Evolutionary conservation across 2,797 vertebrate species (phyloP).

Genomic region (Falco rusticolus): DNA sequence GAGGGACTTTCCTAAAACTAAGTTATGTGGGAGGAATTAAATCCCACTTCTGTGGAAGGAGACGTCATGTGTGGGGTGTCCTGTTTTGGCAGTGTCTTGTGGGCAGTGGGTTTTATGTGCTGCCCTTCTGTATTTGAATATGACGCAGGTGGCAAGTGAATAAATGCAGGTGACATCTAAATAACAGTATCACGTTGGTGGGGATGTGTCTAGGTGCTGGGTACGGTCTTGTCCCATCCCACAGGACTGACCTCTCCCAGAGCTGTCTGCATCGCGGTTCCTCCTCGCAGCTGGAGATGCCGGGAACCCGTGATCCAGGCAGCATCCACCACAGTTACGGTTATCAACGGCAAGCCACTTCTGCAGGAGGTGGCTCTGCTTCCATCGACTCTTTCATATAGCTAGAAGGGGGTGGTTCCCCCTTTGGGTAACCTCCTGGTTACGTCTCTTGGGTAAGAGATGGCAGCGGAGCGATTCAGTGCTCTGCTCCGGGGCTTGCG

Average conservation of each 20-base stretch:
- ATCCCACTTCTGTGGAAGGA: not conserved
- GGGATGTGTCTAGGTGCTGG: not conserved
- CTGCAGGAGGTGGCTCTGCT: not conserved
- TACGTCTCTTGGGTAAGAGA: not conserved
- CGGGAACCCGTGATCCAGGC: accelerated
- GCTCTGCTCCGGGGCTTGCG: not conserved
- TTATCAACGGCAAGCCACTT: not conserved
- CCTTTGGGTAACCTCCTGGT: not conserved
- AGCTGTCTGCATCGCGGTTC: accelerated
- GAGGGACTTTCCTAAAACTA: not conserved
- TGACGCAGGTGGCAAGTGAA: not conserved
- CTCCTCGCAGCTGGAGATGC: not conserved
- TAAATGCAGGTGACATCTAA: not conserved
- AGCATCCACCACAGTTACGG: no score
- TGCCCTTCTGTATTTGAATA: not conserved
- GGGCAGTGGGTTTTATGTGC: not conserved
- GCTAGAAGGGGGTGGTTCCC: not conserved
- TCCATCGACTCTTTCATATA: not conserved
- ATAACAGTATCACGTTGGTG: accelerated
- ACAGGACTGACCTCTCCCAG: not conserved
- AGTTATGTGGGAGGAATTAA: not conserved
- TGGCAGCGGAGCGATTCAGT: not conserved
- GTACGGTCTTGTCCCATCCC: not conserved
- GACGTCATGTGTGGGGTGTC: not conserved
- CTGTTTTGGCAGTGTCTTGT: accelerated